Evolutionary conservation across 2,888 invertebrate genomes (phyloP).

Genomic region (Graphium colonna): DNA sequence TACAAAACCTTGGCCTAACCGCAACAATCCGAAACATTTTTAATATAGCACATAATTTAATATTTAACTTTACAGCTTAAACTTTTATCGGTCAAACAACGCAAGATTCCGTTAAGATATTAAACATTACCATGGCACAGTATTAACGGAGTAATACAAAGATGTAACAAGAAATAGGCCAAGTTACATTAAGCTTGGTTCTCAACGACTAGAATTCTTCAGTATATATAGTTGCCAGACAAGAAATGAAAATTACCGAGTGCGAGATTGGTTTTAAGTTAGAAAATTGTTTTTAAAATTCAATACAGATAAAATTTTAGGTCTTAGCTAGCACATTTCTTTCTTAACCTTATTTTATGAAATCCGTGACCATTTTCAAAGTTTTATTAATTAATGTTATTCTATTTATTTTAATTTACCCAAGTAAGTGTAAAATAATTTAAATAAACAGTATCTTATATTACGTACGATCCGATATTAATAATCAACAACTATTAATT

Average conservation of each 20-base stretch:
- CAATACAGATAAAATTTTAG: slow-evolving; percentile 21
- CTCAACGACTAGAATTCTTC: slow-evolving; percentile 25
- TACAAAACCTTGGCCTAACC: too few species aligned
- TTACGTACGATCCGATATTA: too few species aligned
- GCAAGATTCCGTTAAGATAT: slow-evolving; percentile 11
- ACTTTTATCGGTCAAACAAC: slow-evolving; percentile 11
- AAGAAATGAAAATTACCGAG: slow-evolving; percentile 19
- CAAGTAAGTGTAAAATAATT: too few species aligned
- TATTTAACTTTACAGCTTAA: too few species aligned
- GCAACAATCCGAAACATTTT: too few species aligned
- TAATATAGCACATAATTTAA: too few species aligned
- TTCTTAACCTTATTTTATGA: slow-evolving; percentile 8
- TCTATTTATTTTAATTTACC: too few species aligned
- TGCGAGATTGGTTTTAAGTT: slow-evolving; percentile 19
- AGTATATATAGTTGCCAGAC: slow-evolving; percentile 18
- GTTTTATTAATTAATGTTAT: too few species aligned
- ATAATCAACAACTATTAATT: too few species aligned
- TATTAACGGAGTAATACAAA: slow-evolving; percentile 39
- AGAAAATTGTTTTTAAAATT: slow-evolving; percentile 19
- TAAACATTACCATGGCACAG: slow-evolving; percentile 20
- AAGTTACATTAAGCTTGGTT: slow-evolving; percentile 59
- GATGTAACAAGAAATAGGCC: slow-evolving; percentile 44
- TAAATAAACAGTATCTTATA: too few species aligned
- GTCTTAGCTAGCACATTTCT: slow-evolving; percentile 6
- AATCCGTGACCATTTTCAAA: neutral